Evolutionary conservation across 2,797 vertebrate species (phyloP).

Genomic region (Cyprinella venusta): DNA sequence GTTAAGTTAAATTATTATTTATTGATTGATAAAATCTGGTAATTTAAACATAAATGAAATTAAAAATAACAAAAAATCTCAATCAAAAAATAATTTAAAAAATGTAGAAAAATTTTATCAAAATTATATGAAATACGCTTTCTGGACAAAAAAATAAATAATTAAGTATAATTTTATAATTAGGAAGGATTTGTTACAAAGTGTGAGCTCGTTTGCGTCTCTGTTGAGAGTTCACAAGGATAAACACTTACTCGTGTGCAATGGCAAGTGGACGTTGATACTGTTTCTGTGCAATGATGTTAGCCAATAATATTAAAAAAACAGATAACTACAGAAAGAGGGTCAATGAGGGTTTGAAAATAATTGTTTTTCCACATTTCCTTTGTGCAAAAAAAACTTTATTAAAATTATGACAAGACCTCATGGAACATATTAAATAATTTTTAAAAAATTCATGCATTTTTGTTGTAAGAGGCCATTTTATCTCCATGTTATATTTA

Average conservation of each 20-base stretch:
- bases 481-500: neutral
- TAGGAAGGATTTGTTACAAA: too few relatives aligned
- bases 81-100: too few relatives aligned
- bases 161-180: too few relatives aligned
- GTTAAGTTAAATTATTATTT: too few relatives aligned
- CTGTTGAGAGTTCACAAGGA: neutral
- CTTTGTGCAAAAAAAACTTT: neutral
- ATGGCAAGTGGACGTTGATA: neutral
- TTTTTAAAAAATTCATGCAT: neutral
- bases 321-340: neutral
- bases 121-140: too few relatives aligned
- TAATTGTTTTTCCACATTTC: neutral
- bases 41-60: too few relatives aligned
- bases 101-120: too few relatives aligned
- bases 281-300: neutral
- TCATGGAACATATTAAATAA: neutral
- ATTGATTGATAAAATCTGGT: too few relatives aligned
- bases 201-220: neutral
- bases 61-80: too few relatives aligned
- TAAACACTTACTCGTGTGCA: neutral
- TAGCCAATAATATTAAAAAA: neutral
- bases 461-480: neutral
- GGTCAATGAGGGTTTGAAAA: neutral
- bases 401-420: neutral
- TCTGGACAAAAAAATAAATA: too few relatives aligned